Base-by-base conservation (phyloP, 92 coral and sea anemone species). In the Bergia sp. region DNA sequence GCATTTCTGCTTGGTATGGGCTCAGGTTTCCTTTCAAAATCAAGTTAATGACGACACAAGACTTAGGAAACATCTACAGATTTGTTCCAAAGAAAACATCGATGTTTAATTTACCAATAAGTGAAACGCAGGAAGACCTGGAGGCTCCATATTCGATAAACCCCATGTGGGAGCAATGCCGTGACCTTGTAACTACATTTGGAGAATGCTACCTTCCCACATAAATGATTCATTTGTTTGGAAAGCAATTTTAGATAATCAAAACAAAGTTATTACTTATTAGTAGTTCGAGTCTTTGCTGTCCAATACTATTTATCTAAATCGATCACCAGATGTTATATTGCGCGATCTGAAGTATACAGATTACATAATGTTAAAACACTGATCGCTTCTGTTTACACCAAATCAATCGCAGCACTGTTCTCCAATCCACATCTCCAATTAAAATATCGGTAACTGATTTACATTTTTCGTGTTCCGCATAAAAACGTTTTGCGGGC, bases 191-290 rank as follows among this genome's bases (percentile, higher is more conserved):
- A 10, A 72, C 76, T 72, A 3, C 76, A 72, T 37, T 37, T 72
- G 13, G 76, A 71, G 76, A 23, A 37, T 71, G 76, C 76, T 4
- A 71, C 76, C 77, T 73, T 73, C n/a, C n/a, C 41, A 74, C 78
- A 8, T 9, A 73, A 73, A 73, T 41, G 10, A 73, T 38, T 73
- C 21, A 13, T 37, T 73, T 73, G 77, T 73, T 73, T 73, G 43
- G 20, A 67, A 36, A 8, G 43, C 77, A 36, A 73, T 73, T 74
- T 74, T 73, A 37, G 18, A 20, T 16, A 37, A 74, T 15, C 41
- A 74, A 74, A 38, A 74, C 78, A 74, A 37, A 74, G 78, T 37
- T 74, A 38, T 74, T 10, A 41, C 43, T 29, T 45, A 74, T 38
- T 41, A 38, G 78, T 1, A 74, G 78, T 0, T 4, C 38, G 15